Conservation (phyloP, 1,140 invertebrate species). For the Callitettix versicolor region DNA sequence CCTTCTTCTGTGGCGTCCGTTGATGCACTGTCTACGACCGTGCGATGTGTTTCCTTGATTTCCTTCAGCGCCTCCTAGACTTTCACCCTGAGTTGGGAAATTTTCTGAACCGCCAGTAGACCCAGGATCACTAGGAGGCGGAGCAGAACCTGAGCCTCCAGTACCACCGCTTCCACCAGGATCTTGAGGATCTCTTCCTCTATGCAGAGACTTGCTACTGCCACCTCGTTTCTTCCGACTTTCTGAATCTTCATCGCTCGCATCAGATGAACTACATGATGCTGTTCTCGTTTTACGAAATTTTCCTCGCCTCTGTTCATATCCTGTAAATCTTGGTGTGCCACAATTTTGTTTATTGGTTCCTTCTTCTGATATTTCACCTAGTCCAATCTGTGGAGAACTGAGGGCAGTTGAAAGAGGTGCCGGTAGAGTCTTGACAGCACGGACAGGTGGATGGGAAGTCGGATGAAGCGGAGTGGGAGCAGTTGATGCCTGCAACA, state of each 20-base stretch:
- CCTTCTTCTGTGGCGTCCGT: not conserved
- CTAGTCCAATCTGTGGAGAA: conserved; percentile 33
- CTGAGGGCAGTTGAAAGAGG: conserved; percentile 32
- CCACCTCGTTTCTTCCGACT: conserved; percentile 53
- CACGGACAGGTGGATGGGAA: conserved; percentile 14
- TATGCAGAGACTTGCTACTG: conserved; percentile 23
- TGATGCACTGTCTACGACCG: conserved; percentile 1
- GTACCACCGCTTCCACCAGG: conserved; percentile 40
- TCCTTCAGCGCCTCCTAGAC: conserved; percentile 9
- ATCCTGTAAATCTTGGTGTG: not conserved
- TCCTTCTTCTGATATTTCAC: conserved; percentile 62
- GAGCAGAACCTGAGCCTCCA: conserved; percentile 28
- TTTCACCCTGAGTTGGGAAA: conserved; percentile 19
- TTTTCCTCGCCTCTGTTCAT: conserved; percentile 46
- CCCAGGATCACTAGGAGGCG: conserved; percentile 21
- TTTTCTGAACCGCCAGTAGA: conserved; percentile 21
- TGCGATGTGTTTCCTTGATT: conserved; percentile 26
- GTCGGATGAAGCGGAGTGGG: conserved; percentile 40
- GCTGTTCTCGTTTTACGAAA: conserved; percentile 69
- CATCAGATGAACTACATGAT: conserved; percentile 80
- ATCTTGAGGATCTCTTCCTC: conserved; percentile 36
- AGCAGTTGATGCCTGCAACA: conserved; percentile 34
- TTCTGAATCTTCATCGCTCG: conserved; percentile 83
- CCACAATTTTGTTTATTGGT: conserved; percentile 10
- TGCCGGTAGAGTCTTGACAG: conserved; percentile 43